Base-by-base conservation (phyloP, 2,888 invertebrate species). In the Rutpela maculata region DNA sequence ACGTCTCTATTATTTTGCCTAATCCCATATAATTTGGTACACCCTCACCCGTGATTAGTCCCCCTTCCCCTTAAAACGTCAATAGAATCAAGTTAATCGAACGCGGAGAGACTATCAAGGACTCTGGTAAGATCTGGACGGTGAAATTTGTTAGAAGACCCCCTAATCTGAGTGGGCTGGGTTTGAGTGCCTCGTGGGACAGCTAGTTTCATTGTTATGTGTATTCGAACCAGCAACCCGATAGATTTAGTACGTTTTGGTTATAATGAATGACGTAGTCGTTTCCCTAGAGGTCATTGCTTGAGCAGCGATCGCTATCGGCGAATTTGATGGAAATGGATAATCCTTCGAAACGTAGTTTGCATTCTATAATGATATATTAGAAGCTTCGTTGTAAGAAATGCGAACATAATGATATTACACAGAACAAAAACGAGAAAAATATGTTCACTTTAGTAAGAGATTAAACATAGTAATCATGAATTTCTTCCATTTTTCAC, bases 51-150 rank as follows among this genome's bases (percentile, higher is more conserved):
- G 57, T 77, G 77, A 77, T 77, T 74, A 74, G 74, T 35, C 73
- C 55, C 77, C 69, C 11, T 15, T 26, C 70, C 59, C 59, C 59
- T 57, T 18, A 17, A 68, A 74, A 57, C 68, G 77, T 77, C 77
- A 77, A 77, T 77, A 77, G 70, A 77, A 73, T 77, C 77, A 57
- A 77, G 77, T 74, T 63, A 74, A 72, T 35, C 72, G 76, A 68
- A 76, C 76, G 72, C 66, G 57, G 60, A 60, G 55, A 56, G 70
- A 70, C 70, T 70, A 70, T 69, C 70, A 56, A 70, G 70, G 63
- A 66, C 55, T 18, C 60, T 31, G 68, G 15, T 6, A 62, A 15
- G 65, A 11, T 18, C 70, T 55, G 70, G 43, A 62, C 67, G 43
- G 59, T 55, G 60, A 74, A 74, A 68, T 68, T 74, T 55, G 74